These are phyloP conservation scores for Catharus ustulatus DNA, from an alignment of 2,797 vertebrate species.

Conservation along the genomic window DNA sequence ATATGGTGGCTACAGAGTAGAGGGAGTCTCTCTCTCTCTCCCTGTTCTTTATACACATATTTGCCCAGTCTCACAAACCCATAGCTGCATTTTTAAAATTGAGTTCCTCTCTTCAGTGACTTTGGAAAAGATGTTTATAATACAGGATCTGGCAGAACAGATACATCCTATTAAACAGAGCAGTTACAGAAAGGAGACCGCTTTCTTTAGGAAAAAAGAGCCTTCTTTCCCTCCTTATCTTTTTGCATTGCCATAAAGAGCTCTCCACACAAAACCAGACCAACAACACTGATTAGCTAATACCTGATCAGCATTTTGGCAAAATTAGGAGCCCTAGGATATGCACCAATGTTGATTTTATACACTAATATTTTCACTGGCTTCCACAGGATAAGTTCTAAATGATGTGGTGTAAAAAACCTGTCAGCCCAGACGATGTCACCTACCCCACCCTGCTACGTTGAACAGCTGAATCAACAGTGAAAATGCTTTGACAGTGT, in stretches of 20 bases:
- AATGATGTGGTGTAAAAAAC: neutral
- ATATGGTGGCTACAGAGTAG: neutral
- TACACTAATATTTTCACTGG: neutral
- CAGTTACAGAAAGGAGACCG: slow-evolving; percentile 7
- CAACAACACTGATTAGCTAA: neutral
- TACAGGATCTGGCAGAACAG: slow-evolving; percentile 25
- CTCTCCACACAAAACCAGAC: neutral
- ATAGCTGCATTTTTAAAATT: neutral
- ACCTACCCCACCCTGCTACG: neutral
- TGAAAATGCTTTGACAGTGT: neutral
- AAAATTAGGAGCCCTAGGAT: neutral
- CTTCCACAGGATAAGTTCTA: neutral
- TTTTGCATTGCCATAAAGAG: neutral
- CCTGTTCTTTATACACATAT: neutral
- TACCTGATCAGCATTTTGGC: neutral
- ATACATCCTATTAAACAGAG: slow-evolving; percentile 17
- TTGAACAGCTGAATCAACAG: fast-evolving
- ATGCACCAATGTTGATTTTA: neutral
- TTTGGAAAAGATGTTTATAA: neutral
- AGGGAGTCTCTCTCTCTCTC: neutral
- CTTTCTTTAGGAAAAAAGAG: neutral
- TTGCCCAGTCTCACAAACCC: neutral
- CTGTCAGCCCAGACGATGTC: neutral
- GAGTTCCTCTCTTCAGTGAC: neutral
- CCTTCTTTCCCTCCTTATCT: neutral